Base-by-base conservation (phyloP, 2,888 invertebrate genomes). In the Hirtodrosophila duncani region DNA sequence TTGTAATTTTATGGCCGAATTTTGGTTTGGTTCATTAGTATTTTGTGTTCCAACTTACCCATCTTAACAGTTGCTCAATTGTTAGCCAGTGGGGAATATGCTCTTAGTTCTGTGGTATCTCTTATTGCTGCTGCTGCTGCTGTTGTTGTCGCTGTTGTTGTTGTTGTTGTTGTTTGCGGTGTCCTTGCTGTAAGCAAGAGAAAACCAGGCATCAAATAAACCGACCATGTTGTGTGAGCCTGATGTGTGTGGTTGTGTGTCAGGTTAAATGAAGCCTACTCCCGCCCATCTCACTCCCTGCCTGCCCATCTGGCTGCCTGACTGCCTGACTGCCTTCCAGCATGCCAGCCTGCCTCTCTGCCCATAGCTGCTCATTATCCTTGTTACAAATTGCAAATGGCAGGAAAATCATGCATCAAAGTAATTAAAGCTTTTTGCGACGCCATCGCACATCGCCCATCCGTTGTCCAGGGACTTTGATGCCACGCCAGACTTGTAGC, bases 321-420 rank as follows among this genome's bases (percentile, higher is more conserved):
- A n/a, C n/a, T n/a, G n/a, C n/a, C n/a, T n/a, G n/a, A n/a, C n/a
- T n/a, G n/a, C n/a, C n/a, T n/a, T n/a, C n/a, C 34, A 20, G 14
- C 23, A 30, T 16, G 3, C 17, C 6, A 6, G 5, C 21, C 20
- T 27, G 29, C 17, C 37, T 38, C 33, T 24, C 29, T 31, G 24
- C 38, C n/a, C n/a, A n/a, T n/a, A n/a, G n/a, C 49, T 41, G 53
- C 60, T 71, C 68, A 71, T 68, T 67, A 67, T 66, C 34, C 50
- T 18, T 17, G 37, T 23, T 26, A 60, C 72, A 77, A 72, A 72
- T 77, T 67, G 64, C 64, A 69, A 77, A 72, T 69, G 70, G 67
- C 65, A 77, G 65, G 49, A 72, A 72, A 77, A 77, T 67, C 74
- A 77, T 72, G 72, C 78, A 72, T 72, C 78, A 78, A 74, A 70